Percentiles rank a stretch among this genome's conserved stretches.
These are phyloP conservation scores for Lanius collurio DNA, from an alignment of 2,113 vertebrate species.

Conservation along the genomic window DNA sequence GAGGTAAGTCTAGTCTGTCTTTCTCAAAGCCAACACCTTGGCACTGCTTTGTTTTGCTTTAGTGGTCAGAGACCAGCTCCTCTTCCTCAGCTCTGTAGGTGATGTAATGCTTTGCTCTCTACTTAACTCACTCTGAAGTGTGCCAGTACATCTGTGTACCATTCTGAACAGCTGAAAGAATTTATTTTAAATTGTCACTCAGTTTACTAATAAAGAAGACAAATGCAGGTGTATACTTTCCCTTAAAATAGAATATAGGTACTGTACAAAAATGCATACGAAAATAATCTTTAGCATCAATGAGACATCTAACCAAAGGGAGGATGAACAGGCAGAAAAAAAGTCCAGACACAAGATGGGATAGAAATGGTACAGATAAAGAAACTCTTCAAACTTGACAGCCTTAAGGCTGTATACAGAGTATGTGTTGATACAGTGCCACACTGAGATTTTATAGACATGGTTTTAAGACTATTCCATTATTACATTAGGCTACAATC, in stretches of 20 bases:
- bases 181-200: constrained; percentile 51
- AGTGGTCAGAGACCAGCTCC: neutral
- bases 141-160: constrained; percentile 1
- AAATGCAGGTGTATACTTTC: constrained; percentile 3
- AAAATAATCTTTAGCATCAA: neutral
- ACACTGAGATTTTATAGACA: neutral
- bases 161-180: neutral
- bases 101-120: neutral
- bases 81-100: neutral
- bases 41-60: neutral
- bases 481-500: neutral
- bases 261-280: neutral
- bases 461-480: neutral
- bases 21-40: neutral
- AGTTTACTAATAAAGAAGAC: constrained; percentile 43
- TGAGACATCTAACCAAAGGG: neutral
- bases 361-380: constrained; percentile 16
- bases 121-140: neutral
- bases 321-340: neutral
- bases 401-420: neutral
- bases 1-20: neutral
- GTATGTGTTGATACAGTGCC: neutral
- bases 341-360: neutral
- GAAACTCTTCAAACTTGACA: constrained; percentile 6
- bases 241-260: neutral